These are phyloP conservation scores for Sciaenops ocellatus DNA, from an alignment of 2,797 vertebrate species.

Conservation along the genomic window DNA sequence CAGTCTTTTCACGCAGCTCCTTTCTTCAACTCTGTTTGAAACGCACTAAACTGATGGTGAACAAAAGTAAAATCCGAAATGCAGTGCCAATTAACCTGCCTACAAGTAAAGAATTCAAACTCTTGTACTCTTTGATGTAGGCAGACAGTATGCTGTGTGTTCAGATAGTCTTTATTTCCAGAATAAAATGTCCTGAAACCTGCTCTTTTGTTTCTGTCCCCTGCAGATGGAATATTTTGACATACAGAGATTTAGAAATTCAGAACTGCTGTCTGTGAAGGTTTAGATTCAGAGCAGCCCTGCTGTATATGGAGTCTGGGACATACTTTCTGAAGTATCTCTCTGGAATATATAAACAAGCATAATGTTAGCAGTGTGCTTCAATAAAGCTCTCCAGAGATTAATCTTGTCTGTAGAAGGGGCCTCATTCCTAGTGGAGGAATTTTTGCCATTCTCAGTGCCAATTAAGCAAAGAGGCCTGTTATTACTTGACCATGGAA, in stretches of 20 bases:
- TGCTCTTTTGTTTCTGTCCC: conserved; percentile 32
- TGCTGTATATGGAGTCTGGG: not conserved
- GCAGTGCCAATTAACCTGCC: conserved; percentile 35
- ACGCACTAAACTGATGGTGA: not conserved
- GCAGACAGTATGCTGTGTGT: conserved; percentile 18
- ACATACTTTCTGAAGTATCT: conserved; percentile 20
- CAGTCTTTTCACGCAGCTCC: conserved; percentile 11
- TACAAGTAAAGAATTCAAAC: conserved; percentile 23
- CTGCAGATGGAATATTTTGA: conserved; percentile 34
- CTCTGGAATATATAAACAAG: conserved; percentile 39
- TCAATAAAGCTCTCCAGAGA: conserved; percentile 11
- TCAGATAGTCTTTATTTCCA: conserved; percentile 22
- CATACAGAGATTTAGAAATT: conserved; percentile 23
- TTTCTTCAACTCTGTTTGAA: not conserved
- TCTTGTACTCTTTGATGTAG: conserved; percentile 33
- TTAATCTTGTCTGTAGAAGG: not conserved
- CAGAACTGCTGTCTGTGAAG: conserved; percentile 23
- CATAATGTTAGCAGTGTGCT: conserved; percentile 14
- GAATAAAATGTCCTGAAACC: conserved; percentile 40
- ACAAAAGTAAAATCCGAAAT: conserved; percentile 36
- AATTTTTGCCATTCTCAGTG: conserved; percentile 6
- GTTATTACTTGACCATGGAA: conserved; percentile 24
- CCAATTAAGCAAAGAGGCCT: conserved; percentile 14
- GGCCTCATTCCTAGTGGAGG: conserved; percentile 10
- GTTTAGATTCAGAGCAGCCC: conserved; percentile 27